phyloP scores from a whole-genome alignment of 2,888 invertebrate genomes.

The Coecobrya sp. region DNA sequence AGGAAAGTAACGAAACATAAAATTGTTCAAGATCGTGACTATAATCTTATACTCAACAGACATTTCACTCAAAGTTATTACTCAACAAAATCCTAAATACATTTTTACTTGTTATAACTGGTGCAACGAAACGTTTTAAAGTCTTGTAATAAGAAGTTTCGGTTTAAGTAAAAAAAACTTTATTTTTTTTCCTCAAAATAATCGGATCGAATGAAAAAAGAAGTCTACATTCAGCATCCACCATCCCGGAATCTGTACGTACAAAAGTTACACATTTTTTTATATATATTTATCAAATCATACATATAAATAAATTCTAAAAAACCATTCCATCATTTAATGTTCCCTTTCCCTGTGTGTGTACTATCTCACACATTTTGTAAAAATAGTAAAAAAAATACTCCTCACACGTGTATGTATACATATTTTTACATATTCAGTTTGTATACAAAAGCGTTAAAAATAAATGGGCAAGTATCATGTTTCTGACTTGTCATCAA shows the following conservation, averaged over 20 bases:
- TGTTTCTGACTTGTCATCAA: slow-evolving; percentile 21
- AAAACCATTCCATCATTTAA: neutral
- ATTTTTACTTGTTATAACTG: slow-evolving; percentile 7
- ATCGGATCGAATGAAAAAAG: slow-evolving; percentile 67
- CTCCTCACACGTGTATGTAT: too few species aligned
- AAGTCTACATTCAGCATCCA: slow-evolving; percentile 63
- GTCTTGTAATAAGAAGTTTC: neutral
- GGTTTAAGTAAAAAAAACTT: neutral
- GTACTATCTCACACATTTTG: neutral
- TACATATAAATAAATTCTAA: neutral
- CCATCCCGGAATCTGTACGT: slow-evolving; percentile 75
- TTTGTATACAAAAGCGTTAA: neutral
- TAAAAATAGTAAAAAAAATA: too few species aligned
- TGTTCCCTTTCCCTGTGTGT: neutral
- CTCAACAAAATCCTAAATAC: neutral
- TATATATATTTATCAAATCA: neutral
- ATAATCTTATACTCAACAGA: neutral
- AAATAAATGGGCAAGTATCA: neutral
- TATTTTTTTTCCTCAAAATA: slow-evolving; percentile 44
- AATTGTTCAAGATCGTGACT: slow-evolving; percentile 3
- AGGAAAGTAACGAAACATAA: neutral
- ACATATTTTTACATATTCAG: neutral
- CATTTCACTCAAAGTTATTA: neutral
- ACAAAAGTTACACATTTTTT: neutral
- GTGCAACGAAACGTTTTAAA: neutral